These are phyloP conservation scores for Netelia melanura DNA, from an alignment of 2,888 invertebrate genomes.

Conservation along the genomic window DNA sequence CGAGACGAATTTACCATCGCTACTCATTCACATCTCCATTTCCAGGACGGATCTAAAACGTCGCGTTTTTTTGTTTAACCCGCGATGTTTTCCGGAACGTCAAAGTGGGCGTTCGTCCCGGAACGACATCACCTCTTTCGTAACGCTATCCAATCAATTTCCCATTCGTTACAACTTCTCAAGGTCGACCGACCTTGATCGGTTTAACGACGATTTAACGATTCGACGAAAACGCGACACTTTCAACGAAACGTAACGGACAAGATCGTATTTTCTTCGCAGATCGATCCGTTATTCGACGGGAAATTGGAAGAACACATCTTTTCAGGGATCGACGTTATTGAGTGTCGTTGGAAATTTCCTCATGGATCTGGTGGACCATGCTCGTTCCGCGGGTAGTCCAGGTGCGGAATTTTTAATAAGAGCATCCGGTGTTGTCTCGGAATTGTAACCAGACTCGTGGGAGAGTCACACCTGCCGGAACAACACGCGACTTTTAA, in stretches of 20 bases:
- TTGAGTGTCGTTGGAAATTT: background rate
- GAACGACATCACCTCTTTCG: constrained; percentile 16
- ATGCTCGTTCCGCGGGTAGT: constrained; percentile 20
- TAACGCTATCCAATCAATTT: constrained; percentile 13
- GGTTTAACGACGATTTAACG: background rate
- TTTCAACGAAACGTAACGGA: background rate
- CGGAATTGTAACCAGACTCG: constrained; percentile 8
- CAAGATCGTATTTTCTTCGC: background rate
- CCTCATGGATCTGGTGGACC: background rate
- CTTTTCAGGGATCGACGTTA: background rate
- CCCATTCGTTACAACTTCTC: constrained; percentile 35
- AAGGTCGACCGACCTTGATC: constrained; percentile 34
- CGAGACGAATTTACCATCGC: constrained; percentile 38
- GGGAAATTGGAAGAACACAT: background rate
- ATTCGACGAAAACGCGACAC: background rate
- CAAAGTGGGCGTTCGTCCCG: constrained; percentile 42
- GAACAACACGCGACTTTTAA: constrained; percentile 39
- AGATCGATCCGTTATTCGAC: background rate
- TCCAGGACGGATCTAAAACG: constrained; percentile 13
- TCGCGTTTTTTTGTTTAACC: constrained; percentile 7
- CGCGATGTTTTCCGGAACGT: constrained; percentile 31
- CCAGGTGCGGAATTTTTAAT: background rate
- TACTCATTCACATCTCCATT: constrained; percentile 28
- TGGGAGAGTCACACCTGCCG: constrained; percentile 1
- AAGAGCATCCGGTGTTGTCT: constrained; percentile 6